These are phyloP conservation scores for Ciconia nigra DNA, from an alignment of 2,797 vertebrate genomes.

Conservation along the genomic window DNA sequence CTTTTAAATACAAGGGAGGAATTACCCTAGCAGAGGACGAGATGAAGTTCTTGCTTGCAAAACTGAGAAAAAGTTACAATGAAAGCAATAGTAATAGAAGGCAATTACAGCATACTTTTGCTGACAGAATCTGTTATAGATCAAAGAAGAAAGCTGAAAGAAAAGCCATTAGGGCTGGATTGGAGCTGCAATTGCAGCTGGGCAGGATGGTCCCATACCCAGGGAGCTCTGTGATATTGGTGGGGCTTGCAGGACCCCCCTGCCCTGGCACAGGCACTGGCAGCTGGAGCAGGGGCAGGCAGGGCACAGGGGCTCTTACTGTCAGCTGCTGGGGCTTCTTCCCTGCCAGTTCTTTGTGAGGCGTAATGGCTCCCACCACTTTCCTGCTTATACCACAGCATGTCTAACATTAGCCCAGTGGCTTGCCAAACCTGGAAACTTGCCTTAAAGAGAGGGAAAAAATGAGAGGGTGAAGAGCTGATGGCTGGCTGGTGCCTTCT, in stretches of 20 bases:
- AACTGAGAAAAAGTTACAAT: not conserved
- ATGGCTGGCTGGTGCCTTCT: not conserved
- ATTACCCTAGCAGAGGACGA: not conserved
- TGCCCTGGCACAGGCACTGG: not conserved
- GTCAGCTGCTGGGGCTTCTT: not conserved
- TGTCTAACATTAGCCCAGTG: not conserved
- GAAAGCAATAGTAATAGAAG: not conserved
- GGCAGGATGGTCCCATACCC: not conserved
- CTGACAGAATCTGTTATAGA: not conserved
- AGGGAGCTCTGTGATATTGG: fast-evolving
- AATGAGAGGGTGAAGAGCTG: not conserved
- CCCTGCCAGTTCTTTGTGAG: not conserved
- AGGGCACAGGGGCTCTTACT: not conserved
- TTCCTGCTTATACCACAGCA: not conserved
- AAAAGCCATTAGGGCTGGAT: not conserved
- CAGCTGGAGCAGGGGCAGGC: too few relatives aligned
- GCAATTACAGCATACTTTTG: not conserved
- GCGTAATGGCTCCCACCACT: not conserved
- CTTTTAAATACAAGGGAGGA: not conserved
- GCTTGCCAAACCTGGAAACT: not conserved
- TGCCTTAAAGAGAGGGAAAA: not conserved
- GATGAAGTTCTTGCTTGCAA: not conserved
- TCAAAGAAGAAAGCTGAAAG: not conserved
- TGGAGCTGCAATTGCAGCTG: not conserved
- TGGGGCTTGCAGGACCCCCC: not conserved